phyloP scores from a whole-genome alignment of 1,140 invertebrate genomes.

The Pinna nobilis region DNA sequence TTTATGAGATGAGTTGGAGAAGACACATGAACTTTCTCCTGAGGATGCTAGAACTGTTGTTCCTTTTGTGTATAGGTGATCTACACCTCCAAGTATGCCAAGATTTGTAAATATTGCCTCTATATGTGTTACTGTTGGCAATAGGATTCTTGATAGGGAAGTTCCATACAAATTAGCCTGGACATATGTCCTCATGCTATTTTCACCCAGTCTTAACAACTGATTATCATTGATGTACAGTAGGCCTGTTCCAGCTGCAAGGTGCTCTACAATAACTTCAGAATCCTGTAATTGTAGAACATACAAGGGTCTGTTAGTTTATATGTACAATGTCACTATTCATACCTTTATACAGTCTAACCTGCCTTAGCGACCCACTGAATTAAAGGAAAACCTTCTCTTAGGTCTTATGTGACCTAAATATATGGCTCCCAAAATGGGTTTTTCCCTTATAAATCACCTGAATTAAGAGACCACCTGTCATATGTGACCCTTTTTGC shows the following conservation, averaged over 20 bases:
- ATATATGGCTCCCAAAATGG: too few species aligned
- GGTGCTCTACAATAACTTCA: slow-evolving; percentile 28
- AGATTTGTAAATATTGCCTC: slow-evolving; percentile 43
- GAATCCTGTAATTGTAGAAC: slow-evolving; percentile 28
- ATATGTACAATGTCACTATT: too few species aligned
- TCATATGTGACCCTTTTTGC: too few species aligned
- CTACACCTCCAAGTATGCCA: slow-evolving; percentile 54
- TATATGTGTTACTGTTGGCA: slow-evolving; percentile 49
- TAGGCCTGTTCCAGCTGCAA: slow-evolving; percentile 49
- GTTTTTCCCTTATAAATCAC: too few species aligned
- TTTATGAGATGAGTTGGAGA: slow-evolving; percentile 13
- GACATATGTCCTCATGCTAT: slow-evolving; percentile 41
- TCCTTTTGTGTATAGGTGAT: slow-evolving; percentile 47
- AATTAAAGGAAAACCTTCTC: too few species aligned
- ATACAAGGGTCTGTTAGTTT: too few species aligned
- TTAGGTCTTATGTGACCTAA: too few species aligned
- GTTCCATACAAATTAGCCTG: slow-evolving; percentile 39
- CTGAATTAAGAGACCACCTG: too few species aligned
- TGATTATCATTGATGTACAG: slow-evolving; percentile 41
- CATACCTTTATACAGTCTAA: too few species aligned
- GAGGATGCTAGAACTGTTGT: slow-evolving; percentile 22
- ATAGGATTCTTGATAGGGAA: slow-evolving; percentile 30
- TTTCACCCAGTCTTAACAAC: slow-evolving; percentile 36
- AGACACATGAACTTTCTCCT: slow-evolving; percentile 37
- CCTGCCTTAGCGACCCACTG: too few species aligned